phyloP scores from a whole-genome alignment of 2,797 vertebrate species.

The Spheniscus humboldti region DNA sequence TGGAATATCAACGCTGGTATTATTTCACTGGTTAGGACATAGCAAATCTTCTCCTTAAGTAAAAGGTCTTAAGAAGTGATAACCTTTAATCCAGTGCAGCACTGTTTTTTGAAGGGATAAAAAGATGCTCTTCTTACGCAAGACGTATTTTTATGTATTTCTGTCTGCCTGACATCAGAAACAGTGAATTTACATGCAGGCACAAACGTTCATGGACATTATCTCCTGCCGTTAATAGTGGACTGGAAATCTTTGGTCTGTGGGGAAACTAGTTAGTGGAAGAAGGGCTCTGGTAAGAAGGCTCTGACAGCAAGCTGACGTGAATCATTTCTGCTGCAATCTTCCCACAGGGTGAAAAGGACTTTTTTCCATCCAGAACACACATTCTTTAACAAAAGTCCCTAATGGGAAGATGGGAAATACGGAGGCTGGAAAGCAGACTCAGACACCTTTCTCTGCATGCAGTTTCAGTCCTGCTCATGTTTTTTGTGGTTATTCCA shows the following conservation, averaged over 20 bases:
- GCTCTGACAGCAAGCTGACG: neutral
- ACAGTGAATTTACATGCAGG: neutral
- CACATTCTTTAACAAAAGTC: neutral
- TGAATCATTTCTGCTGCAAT: neutral
- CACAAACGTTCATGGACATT: neutral
- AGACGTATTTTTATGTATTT: neutral
- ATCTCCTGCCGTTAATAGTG: neutral
- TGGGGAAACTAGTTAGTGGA: neutral
- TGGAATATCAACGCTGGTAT: neutral
- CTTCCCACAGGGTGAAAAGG: neutral
- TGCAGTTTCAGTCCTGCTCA: neutral
- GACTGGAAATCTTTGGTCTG: neutral
- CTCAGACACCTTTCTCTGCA: neutral
- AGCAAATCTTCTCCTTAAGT: neutral
- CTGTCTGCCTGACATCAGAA: neutral
- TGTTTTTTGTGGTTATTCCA: neutral
- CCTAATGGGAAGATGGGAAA: neutral
- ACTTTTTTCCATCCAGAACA: neutral
- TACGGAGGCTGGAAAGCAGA: neutral
- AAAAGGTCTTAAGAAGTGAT: neutral
- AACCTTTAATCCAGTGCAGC: neutral
- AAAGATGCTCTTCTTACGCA: neutral
- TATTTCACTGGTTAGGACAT: neutral
- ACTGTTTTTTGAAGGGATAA: neutral
- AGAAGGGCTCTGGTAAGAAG: neutral